Evolutionary conservation across 2,888 invertebrate genomes (phyloP), one percentile per base, ranked within the genome.

Genomic region (Habrosyne pyritoides): DNA sequence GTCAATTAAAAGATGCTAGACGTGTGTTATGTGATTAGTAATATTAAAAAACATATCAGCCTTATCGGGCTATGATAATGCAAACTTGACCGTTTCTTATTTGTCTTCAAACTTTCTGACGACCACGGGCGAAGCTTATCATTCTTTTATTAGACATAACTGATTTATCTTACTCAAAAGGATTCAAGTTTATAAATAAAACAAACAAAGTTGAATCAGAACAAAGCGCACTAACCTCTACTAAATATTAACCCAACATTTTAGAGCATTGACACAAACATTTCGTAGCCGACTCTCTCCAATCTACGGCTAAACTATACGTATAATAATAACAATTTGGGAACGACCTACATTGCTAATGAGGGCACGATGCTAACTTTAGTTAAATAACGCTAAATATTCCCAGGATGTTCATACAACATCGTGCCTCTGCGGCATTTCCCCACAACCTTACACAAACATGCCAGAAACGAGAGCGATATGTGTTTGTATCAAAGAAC

Each of bases 261-360:
- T 42, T 8, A 3, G 3, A 33, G 33, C 33, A n/a, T 36, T 14
- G 14, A 3, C 36, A 36, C n/a, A 5, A 36, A 14, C 36, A 36
- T 36, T 14, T 12, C 30, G n/a, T 33, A n/a, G 0, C 18, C 7
- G 3, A 42, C 2, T 18, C 6, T 33, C n/a, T n/a, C n/a, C 12
- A 33, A 33, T 33, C 8, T 42, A 18, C 8, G 6, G 5, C 12
- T 36, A 12, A 36, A 3, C 36, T 36, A 36, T 12, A 42, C 8
- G n/a, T 8, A 18, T 52, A 52, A 52, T 52, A 52, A 52, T 52
- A 52, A 52, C 52, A 52, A 52, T 42, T 42, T 5, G 14, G 26
- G 21, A 42, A 26, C 49, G 53, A 49, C 53, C 53, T 53, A 53
- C 53, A 53, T 53, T 8, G 22, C 48, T 53, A 53, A 53, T 48